A percentile compares a stretch with the other conserved stretches of the same genome.
Conservation (phyloP, 2,888 invertebrate genomes). For the Ischnura elegans region DNA sequence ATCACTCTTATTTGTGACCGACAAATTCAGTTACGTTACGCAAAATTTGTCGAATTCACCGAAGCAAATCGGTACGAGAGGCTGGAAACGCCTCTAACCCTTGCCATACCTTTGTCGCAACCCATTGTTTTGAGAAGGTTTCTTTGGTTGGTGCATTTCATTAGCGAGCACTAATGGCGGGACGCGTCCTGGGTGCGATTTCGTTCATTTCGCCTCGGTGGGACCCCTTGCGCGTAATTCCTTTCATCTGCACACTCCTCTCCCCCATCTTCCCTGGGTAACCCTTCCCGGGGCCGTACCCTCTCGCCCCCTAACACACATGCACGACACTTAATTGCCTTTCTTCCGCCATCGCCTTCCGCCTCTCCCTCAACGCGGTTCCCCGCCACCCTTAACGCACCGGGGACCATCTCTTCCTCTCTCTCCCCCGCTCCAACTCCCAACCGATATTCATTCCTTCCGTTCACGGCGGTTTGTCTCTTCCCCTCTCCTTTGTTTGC, state of each 20-base stretch:
- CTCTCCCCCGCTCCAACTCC: background rate
- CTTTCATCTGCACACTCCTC: background rate
- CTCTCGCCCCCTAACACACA: constrained; percentile 8
- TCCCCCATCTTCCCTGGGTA: background rate
- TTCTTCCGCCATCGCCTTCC: constrained; percentile 62
- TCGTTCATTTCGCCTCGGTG: background rate
- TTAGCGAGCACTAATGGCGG: background rate
- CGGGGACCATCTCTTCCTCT: background rate
- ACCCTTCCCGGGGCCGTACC: background rate
- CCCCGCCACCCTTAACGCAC: background rate
- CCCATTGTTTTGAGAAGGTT: background rate
- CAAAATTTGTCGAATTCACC: no score
- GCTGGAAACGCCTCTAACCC: no score
- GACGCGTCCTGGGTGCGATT: background rate
- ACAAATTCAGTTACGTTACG: no score
- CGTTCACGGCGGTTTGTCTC: background rate
- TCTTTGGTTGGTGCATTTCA: background rate
- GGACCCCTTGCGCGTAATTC: background rate
- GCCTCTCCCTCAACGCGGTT: background rate
- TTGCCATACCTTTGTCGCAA: background rate
- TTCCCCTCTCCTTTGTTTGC: constrained; percentile 9
- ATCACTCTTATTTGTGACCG: no score
- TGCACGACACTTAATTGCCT: constrained; percentile 55
- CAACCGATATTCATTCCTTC: background rate
- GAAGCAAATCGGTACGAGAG: no score